Percentiles rank a stretch among this genome's conserved stretches.
These are phyloP conservation scores for Stictonetta naevosa DNA, from an alignment of 2,113 vertebrate species.

Conservation along the genomic window DNA sequence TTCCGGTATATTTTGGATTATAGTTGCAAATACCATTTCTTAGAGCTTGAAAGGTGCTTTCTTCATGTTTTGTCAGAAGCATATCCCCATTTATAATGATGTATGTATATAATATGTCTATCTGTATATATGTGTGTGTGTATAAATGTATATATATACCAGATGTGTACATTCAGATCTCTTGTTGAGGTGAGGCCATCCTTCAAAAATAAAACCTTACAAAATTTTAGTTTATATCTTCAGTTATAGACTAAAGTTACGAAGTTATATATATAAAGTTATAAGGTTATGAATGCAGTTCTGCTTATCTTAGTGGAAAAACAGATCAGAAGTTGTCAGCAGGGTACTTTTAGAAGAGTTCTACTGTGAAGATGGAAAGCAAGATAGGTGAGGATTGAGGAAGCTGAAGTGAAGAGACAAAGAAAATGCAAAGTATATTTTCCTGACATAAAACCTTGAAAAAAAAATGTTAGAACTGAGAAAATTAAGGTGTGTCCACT, in stretches of 20 bases:
- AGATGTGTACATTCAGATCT: neutral
- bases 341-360: constrained; percentile 8
- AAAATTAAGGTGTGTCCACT: neutral
- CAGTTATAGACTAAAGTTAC: neutral
- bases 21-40: neutral
- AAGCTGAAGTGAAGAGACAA: neutral
- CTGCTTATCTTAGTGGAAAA: constrained; percentile 38
- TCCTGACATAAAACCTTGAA: neutral
- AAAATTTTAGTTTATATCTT: neutral
- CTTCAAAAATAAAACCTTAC: neutral
- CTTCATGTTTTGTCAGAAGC: neutral
- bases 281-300: constrained; percentile 42
- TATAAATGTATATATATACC: neutral
- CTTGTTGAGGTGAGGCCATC: neutral
- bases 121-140: neutral
- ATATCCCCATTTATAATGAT: rapidly evolving
- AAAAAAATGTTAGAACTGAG: neutral
- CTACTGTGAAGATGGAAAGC: neutral
- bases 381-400: constrained; percentile 28
- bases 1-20: neutral
- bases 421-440: neutral
- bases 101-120: neutral
- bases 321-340: constrained; percentile 3
- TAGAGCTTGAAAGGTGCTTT: neutral
- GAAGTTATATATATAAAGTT: constrained; percentile 1